Evolutionary conservation across 2,113 vertebrate genomes (phyloP).

Genomic region (Perca schrenkii): DNA sequence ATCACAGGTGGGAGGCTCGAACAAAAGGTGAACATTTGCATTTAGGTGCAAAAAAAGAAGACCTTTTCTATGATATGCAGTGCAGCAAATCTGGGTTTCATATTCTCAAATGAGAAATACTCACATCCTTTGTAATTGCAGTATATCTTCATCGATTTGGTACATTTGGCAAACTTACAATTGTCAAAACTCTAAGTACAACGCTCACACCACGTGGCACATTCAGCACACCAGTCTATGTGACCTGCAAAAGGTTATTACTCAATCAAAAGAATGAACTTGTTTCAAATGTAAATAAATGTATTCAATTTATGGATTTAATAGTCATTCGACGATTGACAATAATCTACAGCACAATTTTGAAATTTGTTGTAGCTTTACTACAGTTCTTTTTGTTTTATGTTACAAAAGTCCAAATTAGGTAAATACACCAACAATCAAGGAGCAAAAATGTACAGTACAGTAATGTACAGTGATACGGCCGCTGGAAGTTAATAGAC

Average conservation of each 20-base stretch:
- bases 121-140: not conserved
- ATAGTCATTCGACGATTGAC: not conserved
- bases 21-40: conserved; percentile 61
- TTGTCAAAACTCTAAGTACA: too few relatives aligned
- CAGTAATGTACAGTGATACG: not conserved
- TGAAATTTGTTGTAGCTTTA: not conserved
- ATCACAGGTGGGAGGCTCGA: conserved; percentile 58
- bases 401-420: not conserved
- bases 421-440: not conserved
- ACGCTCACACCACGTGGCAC: too few relatives aligned
- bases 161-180: too few relatives aligned
- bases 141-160: too few relatives aligned
- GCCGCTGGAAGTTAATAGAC: not conserved
- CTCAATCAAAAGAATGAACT: too few relatives aligned
- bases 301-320: too few relatives aligned
- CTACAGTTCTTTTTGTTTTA: not conserved
- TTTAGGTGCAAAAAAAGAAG: conserved; percentile 35
- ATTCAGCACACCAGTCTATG: too few relatives aligned
- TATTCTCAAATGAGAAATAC: not conserved
- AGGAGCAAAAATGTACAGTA: too few relatives aligned
- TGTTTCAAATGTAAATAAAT: too few relatives aligned
- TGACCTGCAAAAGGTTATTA: too few relatives aligned
- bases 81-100: not conserved
- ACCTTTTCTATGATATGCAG: not conserved
- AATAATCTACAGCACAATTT: not conserved